Base-by-base conservation (phyloP, 2,888 invertebrate genomes). In the Heliconius aoede region DNA sequence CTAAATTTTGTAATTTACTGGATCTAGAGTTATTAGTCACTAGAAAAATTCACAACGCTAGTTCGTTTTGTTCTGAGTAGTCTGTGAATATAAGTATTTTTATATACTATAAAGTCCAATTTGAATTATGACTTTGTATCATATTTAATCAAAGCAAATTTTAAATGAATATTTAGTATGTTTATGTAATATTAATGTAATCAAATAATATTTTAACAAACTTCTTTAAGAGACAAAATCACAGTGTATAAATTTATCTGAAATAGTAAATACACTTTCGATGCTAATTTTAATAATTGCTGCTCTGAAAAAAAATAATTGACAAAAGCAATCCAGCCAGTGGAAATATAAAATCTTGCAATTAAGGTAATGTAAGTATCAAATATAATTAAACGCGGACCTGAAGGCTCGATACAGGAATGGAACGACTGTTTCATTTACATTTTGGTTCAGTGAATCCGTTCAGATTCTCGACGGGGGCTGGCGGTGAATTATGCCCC, bases 371-470 rank as follows among this genome's bases (percentile, higher is more conserved):
- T 67, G 55, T 58, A 74, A 73, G 46, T 67, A 67, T 67, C 36
- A 58, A 69, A 74, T 68, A 68, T 68, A 78, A 67, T 78, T 77
- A 77, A 75, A 79, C 75, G 74, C 55, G 55, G 77, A 82, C 83
- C 81, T 75, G 73, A 71, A 77, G 72, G 74, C 74, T 76, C 67
- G 73, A 79, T 78, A 74, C 73, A 73, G 69, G 76, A 73, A 78
- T 68, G 77, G 74, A 76, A 78, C 77, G 76, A 80, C 78, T 77
- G 80, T 78, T 90, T 89, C 89, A 90, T 90, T 91, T 89, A 88
- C 87, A 87, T 89, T 89, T 90, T 90, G 89, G 90, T 89, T 87
- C 90, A 89, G 88, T 90, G 90, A 90, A 89, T 90, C 86, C 85
- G 87, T 86, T 87, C 86, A 84, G 85, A 85, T 86, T 86, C 87